Percentiles rank a stretch among this genome's conserved stretches.
These are phyloP conservation scores for Aplocera efformata DNA, from an alignment of 2,888 invertebrate species.

Conservation along the genomic window DNA sequence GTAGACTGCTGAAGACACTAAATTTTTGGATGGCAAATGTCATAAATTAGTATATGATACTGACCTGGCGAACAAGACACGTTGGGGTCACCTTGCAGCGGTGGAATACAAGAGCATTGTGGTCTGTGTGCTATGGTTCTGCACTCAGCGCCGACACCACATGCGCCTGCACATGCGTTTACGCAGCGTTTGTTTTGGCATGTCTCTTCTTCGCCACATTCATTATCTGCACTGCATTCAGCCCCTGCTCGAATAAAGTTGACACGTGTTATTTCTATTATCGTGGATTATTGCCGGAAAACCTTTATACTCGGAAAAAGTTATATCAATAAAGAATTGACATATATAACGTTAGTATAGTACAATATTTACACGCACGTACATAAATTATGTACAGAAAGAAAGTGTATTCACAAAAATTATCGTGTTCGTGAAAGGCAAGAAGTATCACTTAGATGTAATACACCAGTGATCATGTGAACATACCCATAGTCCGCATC, in stretches of 20 bases:
- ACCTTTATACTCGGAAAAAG: too few relatives aligned
- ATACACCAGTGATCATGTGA: slow-evolving; percentile 4
- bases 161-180: slow-evolving; percentile 88
- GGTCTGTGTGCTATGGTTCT: slow-evolving; percentile 87
- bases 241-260: slow-evolving; percentile 46
- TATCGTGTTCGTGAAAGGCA: slow-evolving; percentile 7
- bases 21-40: too few relatives aligned
- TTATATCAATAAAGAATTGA: neutral
- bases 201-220: slow-evolving; percentile 86
- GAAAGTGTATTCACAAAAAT: slow-evolving; percentile 22
- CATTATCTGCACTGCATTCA: slow-evolving; percentile 85
- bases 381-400: slow-evolving; percentile 14
- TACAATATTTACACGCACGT: slow-evolving; percentile 21
- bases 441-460: slow-evolving; percentile 10
- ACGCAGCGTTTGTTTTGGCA: slow-evolving; percentile 87
- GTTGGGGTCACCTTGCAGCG: slow-evolving; percentile 89
- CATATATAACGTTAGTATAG: slow-evolving; percentile 3
- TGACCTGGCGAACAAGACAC: slow-evolving; percentile 84
- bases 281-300: too few relatives aligned
- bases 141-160: slow-evolving; percentile 89
- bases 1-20: too few relatives aligned
- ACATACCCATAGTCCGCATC: slow-evolving; percentile 17
- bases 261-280: too few relatives aligned
- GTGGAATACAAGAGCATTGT: slow-evolving; percentile 87
- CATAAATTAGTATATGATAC: too few relatives aligned